Evolutionary conservation across 2,113 vertebrate genomes (phyloP), one percentile per base, ranked within the genome.

Genomic region (Natator depressus): DNA sequence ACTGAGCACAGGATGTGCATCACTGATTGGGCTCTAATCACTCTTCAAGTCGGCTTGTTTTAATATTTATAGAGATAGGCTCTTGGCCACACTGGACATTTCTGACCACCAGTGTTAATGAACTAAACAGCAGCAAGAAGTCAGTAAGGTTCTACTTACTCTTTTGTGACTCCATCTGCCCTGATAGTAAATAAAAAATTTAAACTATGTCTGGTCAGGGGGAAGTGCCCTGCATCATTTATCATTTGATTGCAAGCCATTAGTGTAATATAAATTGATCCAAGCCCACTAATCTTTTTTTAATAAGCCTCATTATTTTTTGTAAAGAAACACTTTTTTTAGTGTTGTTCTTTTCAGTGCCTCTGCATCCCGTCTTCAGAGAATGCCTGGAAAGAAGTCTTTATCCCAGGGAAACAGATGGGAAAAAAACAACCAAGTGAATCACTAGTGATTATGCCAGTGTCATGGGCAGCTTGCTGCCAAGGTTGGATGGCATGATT

Each of bases 21-120:
- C 91, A 29, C 65, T 90, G 54, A 83, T 50, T 38, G 11, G 13
- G n/a, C 80, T 72, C 87, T 91, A 92, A 82, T 59, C 94, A 25
- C 59, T 88, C 53, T 57, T 91, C 92, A 76, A 20, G 42, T 84
- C 82, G 69, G 42, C 19, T 85, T 54, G 69, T 76, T 78, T 89
- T 38, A 49, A 54, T 14, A 3, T 80, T 55, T 91, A 57, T 51
- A 72, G 25, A 80, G 22, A 59, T 51, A 75, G 35, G 24, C 22
- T 79, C 27, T 79, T 72, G 72, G 10, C 50, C 86, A 80, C 29
- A 50, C 10, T 7, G 4, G 55, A 53, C 76, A 82, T 42, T n/a
- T 91, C 16, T 38, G 7, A 94, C 54, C 47, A 54, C 24, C 10
- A 46, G 17, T 5, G 47, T 27, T 83, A 93, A 96, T 57, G 46